phyloP scores from a whole-genome alignment of 2,888 invertebrate species.

The Catocala fraxini region DNA sequence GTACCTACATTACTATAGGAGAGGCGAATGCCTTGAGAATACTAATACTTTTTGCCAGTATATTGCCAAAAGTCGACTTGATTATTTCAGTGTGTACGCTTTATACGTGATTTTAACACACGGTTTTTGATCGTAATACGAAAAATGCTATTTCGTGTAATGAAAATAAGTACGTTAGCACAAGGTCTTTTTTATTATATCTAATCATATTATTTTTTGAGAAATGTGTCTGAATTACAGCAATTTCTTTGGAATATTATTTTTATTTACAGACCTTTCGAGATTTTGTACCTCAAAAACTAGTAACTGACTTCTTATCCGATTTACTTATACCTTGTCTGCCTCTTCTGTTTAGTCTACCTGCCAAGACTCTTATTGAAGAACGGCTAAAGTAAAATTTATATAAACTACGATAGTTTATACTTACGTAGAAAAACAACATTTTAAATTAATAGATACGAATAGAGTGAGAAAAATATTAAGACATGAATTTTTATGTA shows the following conservation, averaged over 20 bases:
- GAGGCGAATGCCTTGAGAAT: conserved; percentile 26
- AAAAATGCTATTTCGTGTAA: conserved; percentile 14
- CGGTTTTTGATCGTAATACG: conserved; percentile 10
- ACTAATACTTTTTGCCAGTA: conserved; percentile 29
- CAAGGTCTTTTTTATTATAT: conserved; percentile 2
- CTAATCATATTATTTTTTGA: conserved; percentile 6
- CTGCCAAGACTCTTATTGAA: too few species aligned
- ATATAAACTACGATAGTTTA: too few species aligned
- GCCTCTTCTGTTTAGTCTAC: too few species aligned
- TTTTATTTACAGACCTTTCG: too few species aligned
- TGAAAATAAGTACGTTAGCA: conserved; percentile 11
- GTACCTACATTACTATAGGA: conserved; percentile 21
- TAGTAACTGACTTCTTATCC: too few species aligned
- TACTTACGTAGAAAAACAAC: too few species aligned
- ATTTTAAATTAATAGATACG: too few species aligned
- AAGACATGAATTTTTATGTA: too few species aligned
- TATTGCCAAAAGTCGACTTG: conserved; percentile 8
- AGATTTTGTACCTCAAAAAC: too few species aligned
- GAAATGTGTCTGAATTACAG: neutral
- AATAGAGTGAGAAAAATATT: too few species aligned
- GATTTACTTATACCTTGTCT: too few species aligned
- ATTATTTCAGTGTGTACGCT: conserved; percentile 29
- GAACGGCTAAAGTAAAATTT: too few species aligned
- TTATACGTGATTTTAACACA: conserved; percentile 22
- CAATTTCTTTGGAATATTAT: neutral